Conservation (phyloP, 2,113 vertebrate species). For the Ibidorhyncha struthersii region DNA sequence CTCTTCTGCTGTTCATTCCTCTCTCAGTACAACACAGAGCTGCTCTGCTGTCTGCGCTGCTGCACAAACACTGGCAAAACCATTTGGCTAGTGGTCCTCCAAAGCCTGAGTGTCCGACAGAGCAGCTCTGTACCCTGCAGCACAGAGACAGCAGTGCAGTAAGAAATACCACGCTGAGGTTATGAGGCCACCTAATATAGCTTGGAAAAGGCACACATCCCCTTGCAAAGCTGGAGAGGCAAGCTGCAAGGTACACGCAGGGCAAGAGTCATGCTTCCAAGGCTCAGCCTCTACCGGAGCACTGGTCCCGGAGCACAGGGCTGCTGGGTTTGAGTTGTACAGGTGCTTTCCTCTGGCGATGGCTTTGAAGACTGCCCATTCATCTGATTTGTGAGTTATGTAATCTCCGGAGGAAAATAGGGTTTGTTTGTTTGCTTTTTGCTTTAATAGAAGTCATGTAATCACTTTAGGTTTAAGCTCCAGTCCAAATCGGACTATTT, state of each 20-base stretch:
- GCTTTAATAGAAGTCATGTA: slow-evolving; percentile 65
- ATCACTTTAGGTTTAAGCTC: slow-evolving; percentile 71
- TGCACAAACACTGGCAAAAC: not conserved
- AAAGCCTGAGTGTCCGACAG: not conserved
- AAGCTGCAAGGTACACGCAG: not conserved
- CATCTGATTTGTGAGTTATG: slow-evolving; percentile 48
- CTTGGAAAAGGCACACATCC: not conserved
- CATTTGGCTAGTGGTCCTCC: not conserved
- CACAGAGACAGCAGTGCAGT: not conserved
- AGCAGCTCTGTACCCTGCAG: not conserved
- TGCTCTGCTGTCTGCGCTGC: not conserved
- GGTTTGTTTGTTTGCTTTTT: slow-evolving; percentile 54
- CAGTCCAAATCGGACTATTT: slow-evolving; percentile 66
- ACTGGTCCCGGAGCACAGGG: rapidly evolving
- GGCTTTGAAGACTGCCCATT: slow-evolving; percentile 15
- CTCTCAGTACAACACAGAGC: not conserved
- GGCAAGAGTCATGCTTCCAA: rapidly evolving
- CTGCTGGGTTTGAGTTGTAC: not conserved
- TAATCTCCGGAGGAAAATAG: slow-evolving; percentile 28
- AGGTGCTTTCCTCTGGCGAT: not conserved
- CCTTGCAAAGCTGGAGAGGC: not conserved
- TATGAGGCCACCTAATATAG: not conserved
- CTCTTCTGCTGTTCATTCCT: not conserved
- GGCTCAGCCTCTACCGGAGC: not conserved
- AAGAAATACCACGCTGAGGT: not conserved